Evolutionary conservation across 2,888 invertebrate species (phyloP).

Genomic region (Seira musarum): DNA sequence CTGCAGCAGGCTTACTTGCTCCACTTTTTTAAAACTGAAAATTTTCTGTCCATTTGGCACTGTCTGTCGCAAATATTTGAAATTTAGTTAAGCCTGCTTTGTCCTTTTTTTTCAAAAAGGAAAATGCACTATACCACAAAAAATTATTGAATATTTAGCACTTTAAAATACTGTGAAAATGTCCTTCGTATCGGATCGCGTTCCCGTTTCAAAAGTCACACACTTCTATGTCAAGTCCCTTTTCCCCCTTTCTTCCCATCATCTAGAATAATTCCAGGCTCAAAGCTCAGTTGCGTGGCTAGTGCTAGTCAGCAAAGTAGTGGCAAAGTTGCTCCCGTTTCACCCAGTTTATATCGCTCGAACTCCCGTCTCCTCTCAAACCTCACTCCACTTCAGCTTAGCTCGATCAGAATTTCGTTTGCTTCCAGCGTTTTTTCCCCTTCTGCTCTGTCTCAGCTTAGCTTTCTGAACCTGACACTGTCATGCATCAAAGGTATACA

Average conservation of each 20-base stretch:
- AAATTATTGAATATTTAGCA: too few species aligned
- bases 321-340: background rate
- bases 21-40: background rate
- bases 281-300: background rate
- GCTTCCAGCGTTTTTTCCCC: background rate
- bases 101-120: background rate
- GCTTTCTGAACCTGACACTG: slow-evolving; percentile 15
- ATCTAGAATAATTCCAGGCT: background rate
- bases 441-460: background rate
- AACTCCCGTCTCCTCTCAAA: background rate
- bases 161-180: too few species aligned
- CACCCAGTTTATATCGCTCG: background rate
- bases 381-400: background rate
- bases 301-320: background rate
- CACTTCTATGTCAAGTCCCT: background rate
- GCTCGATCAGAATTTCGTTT: background rate
- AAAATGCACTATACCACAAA: too few species aligned
- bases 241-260: background rate
- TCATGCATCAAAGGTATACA: slow-evolving; percentile 6
- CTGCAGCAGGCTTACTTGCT: background rate
- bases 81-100: background rate
- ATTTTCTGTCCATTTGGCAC: background rate
- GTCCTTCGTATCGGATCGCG: too few species aligned
- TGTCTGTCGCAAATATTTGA: too few species aligned
- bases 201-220: background rate